phyloP scores from a whole-genome alignment of 2,797 vertebrate genomes.

The Prionace glauca region DNA sequence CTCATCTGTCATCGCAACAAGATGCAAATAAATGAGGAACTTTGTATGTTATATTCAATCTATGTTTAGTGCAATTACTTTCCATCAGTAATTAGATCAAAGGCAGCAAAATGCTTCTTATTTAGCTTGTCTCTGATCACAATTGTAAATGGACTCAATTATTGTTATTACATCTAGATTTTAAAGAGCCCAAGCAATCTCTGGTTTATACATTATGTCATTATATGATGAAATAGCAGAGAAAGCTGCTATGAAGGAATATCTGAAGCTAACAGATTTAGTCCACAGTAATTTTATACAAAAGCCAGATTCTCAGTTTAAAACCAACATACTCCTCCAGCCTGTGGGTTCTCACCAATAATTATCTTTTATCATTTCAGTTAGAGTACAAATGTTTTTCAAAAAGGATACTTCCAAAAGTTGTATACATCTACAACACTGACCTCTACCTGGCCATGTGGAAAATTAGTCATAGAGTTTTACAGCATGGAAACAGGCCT shows the following conservation, averaged over 20 bases:
- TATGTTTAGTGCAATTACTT: background rate
- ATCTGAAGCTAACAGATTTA: background rate
- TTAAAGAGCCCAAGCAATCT: background rate
- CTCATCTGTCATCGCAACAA: background rate
- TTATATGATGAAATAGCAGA: background rate
- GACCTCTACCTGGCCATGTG: too few species aligned
- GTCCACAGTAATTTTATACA: background rate
- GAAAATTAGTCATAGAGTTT: too few species aligned
- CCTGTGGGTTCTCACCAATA: background rate
- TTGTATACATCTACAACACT: too few species aligned
- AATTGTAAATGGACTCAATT: background rate
- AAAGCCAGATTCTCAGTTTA: background rate
- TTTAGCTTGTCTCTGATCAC: background rate
- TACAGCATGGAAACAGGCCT: too few species aligned
- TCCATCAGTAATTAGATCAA: slow-evolving; percentile 23
- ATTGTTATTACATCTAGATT: background rate
- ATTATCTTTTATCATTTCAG: background rate
- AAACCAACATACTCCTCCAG: background rate
- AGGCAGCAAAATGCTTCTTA: slow-evolving; percentile 32
- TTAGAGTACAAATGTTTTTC: background rate
- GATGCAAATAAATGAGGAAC: background rate
- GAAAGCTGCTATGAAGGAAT: background rate
- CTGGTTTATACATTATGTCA: background rate
- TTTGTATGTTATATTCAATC: slow-evolving; percentile 8
- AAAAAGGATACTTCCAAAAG: too few species aligned